Percentiles rank a stretch among this genome's conserved stretches.
These are phyloP conservation scores for Dicaeum eximium DNA, from an alignment of 2,113 vertebrate genomes.

Conservation along the genomic window DNA sequence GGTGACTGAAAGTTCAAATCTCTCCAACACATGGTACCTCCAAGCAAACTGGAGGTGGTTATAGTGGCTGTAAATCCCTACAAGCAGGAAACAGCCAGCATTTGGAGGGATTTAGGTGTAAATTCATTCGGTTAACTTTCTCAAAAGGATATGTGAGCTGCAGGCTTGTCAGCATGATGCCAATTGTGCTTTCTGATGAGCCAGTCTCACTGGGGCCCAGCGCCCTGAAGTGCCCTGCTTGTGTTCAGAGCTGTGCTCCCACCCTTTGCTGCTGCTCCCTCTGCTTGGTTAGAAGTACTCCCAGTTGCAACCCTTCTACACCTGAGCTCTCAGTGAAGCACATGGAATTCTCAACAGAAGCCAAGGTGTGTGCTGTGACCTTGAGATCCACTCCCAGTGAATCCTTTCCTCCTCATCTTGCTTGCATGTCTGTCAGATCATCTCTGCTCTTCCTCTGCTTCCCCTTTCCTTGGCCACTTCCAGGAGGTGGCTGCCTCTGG, in stretches of 20 bases:
- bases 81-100: neutral
- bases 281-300: neutral
- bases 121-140: neutral
- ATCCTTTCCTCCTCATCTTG: neutral
- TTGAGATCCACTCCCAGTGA: neutral
- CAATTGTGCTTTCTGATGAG: neutral
- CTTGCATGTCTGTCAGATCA: rapidly evolving
- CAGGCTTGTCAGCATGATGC: neutral
- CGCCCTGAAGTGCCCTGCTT: neutral
- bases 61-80: neutral
- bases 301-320: rapidly evolving
- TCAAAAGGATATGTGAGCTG: neutral
- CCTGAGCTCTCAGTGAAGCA: rapidly evolving
- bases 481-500: neutral
- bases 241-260: neutral
- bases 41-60: neutral
- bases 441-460: neutral
- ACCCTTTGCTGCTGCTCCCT: neutral
- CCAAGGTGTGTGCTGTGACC: neutral
- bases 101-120: neutral
- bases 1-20: neutral
- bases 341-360: neutral
- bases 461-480: neutral
- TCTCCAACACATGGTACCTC: neutral
- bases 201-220: neutral